Evolutionary conservation across 2,888 invertebrate species (phyloP).

Genomic region (Odontothrips loti): DNA sequence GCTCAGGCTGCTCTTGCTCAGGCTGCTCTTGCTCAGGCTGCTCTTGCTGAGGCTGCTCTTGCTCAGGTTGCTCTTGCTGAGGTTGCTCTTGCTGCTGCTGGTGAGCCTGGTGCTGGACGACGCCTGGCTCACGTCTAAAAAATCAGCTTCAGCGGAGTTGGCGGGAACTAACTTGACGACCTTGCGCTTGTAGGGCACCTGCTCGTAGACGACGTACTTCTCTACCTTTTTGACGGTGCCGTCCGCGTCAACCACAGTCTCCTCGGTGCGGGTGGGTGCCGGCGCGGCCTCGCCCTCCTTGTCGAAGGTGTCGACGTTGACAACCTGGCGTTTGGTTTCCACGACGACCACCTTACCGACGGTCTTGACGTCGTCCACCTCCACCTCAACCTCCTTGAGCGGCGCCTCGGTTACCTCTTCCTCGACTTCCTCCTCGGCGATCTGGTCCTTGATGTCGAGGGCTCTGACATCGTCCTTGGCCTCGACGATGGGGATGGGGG

Average conservation of each 20-base stretch:
- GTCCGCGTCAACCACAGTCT: neutral
- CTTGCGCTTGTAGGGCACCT: neutral
- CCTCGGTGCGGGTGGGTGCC: neutral
- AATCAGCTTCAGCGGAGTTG: neutral
- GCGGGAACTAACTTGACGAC: neutral
- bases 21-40: neutral
- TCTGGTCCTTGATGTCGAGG: too few species aligned
- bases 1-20: neutral
- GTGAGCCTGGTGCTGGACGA: neutral
- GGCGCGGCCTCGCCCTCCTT: neutral
- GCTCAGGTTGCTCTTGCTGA: neutral
- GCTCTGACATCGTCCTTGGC: too few species aligned
- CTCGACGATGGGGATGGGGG: neutral
- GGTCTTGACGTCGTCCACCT: neutral
- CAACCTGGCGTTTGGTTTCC: neutral
- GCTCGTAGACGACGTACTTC: neutral
- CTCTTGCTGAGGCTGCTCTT: too few species aligned
- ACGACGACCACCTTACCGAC: slow-evolving; percentile 4
- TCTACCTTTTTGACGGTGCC: slow-evolving; percentile 6
- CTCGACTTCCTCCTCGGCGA: neutral
- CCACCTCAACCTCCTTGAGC: neutral
- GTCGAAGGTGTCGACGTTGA: neutral
- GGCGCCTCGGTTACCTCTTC: neutral
- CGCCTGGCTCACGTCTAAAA: neutral
- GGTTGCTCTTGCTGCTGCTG: neutral